phyloP scores from a whole-genome alignment of 2,797 vertebrate genomes.

The Halcyon badia region DNA sequence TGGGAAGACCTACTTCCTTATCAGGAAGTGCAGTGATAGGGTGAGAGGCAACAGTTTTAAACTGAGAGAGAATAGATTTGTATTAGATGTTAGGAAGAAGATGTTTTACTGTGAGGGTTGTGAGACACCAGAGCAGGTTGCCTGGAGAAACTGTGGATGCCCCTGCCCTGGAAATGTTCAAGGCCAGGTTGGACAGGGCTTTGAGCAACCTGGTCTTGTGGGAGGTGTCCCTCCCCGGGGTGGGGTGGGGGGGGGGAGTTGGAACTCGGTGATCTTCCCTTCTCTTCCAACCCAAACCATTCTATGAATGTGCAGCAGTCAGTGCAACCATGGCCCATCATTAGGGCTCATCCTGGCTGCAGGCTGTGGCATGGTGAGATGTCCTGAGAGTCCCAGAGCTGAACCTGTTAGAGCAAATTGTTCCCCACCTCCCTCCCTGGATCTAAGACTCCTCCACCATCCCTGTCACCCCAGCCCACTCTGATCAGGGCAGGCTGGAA shows the following conservation, averaged over 20 bases:
- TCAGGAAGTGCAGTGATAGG: not conserved
- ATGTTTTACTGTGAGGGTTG: not conserved
- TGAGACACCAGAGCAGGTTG: not conserved
- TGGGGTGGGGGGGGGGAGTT: too few species aligned
- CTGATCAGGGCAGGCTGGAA: slow-evolving; percentile 6
- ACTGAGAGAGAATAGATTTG: not conserved
- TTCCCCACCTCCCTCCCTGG: not conserved
- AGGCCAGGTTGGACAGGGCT: not conserved
- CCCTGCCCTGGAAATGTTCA: not conserved
- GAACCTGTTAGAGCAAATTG: not conserved
- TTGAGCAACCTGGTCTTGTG: not conserved
- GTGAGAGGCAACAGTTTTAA: not conserved
- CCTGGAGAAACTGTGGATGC: not conserved
- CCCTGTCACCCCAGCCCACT: accelerated
- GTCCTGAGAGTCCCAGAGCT: not conserved
- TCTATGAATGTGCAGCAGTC: accelerated
- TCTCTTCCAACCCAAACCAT: not conserved
- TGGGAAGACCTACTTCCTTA: not conserved
- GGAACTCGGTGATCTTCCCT: not conserved
- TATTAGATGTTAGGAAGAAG: not conserved
- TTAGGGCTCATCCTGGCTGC: accelerated
- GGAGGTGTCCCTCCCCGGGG: not conserved
- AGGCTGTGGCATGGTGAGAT: not conserved
- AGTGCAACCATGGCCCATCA: not conserved
- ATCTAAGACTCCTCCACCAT: accelerated